Evolutionary conservation across 2,797 vertebrate species (phyloP), one percentile per base, ranked within the genome.

Genomic region (Dromococcyx pavoninus): DNA sequence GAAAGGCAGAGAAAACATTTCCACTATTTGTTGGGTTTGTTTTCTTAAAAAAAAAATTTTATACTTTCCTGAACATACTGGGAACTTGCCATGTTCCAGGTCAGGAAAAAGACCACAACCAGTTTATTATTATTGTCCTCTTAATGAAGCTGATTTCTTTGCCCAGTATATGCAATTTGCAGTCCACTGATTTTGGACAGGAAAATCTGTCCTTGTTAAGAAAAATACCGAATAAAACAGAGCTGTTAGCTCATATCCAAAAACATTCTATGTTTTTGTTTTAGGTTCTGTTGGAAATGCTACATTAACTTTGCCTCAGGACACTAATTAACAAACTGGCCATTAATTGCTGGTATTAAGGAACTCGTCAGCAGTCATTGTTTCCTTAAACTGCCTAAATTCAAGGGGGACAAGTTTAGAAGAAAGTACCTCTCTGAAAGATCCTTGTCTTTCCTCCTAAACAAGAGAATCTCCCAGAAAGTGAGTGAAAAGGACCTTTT

Each of bases 251-350:
- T 82, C 90, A 85, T 85, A 94, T 91, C 94, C 81, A 81, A 94
- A 94, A 97, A 95, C 93, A 96, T 95, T 95, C 48, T 71, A 91
- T 88, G 82, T 66, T 96, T 96, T 97, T 96, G 87, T 88, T 94
- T 96, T 96, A 86, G 69, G 77, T 94, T 95, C 85, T 94, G 54
- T 81, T 96, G 93, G 94, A 91, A 96, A 93, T 91, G 83, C 66
- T 96, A 92, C 88, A 95, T 96, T 96, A 96, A 94, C 82, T 95
- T 97, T 96, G 97, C 96, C 97, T 95, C 90, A 79, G 96, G 97
- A 94, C 94, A 98, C 91, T 97, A 97, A 97, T 98, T 98, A 98
- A 96, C 88, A 96, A 97, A 95, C 96, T 94, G 94, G 80, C 95
- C 96, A 97, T 97, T 97, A 97, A 97, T 97, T 97, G 93, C 77